Conservation (phyloP, 2,113 vertebrate species). For the Typhlomys cinereus region DNA sequence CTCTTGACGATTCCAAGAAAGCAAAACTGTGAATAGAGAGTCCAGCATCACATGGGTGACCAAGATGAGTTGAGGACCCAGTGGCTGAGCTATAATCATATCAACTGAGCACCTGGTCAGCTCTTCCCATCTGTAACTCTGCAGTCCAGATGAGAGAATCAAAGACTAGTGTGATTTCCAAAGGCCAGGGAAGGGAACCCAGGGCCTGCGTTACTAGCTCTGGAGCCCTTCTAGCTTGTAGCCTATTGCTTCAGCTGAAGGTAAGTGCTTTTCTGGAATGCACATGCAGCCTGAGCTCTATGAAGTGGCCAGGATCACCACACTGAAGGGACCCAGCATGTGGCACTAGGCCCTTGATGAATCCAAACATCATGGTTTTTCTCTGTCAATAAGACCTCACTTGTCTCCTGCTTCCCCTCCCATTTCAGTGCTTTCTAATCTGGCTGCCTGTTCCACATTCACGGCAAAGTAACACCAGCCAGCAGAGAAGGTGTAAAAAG, state of each 20-base stretch:
- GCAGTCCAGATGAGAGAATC: background rate
- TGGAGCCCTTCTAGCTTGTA: background rate
- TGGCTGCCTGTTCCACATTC: too few relatives aligned
- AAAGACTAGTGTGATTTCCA: background rate
- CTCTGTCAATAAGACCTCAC: too few relatives aligned
- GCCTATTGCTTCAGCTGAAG: background rate
- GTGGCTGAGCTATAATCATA: background rate
- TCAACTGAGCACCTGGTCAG: background rate
- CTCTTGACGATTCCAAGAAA: background rate
- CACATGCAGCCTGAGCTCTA: background rate
- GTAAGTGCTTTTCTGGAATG: background rate
- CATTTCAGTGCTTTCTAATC: background rate
- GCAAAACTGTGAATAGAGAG: background rate
- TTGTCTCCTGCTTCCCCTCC: background rate
- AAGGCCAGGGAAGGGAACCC: background rate
- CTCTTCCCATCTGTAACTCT: too few relatives aligned
- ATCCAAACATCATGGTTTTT: background rate
- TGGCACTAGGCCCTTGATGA: rapidly evolving
- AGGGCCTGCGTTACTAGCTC: background rate
- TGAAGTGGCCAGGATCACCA: background rate
- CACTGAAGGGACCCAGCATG: background rate
- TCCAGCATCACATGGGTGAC: background rate
- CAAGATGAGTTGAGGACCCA: background rate
- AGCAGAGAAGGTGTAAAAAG: background rate
- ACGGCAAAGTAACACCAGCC: background rate